These are phyloP conservation scores for Cassiopea xamachana DNA, from an alignment of 30 jellyfish, hydroid and myxozoan species.

Conservation along the genomic window DNA sequence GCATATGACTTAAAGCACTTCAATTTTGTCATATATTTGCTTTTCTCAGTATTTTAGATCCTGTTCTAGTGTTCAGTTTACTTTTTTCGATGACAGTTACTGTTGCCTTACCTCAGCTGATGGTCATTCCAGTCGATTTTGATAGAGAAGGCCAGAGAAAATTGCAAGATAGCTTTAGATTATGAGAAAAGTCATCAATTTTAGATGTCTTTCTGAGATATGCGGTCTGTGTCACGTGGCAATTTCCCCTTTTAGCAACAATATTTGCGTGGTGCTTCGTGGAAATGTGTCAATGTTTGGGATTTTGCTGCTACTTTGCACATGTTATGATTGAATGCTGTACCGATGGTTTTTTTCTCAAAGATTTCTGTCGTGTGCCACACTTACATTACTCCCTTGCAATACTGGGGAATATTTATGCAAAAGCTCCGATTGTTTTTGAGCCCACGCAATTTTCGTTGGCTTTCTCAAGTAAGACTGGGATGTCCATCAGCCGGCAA, in stretches of 20 bases:
- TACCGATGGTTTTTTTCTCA: too few species aligned
- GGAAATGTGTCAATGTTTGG: background rate
- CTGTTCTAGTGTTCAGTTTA: background rate
- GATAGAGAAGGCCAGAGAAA: slow-evolving; percentile 38
- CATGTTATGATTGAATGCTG: too few species aligned
- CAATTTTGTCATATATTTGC: too few species aligned
- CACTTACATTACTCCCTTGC: too few species aligned
- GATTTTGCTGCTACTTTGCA: too few species aligned
- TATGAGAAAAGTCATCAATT: too few species aligned
- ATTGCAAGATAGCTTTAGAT: background rate
- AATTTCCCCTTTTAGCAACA: background rate
- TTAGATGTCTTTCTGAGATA: background rate
- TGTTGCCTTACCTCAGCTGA: slow-evolving; percentile 1
- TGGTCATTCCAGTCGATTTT: slow-evolving; percentile 42
- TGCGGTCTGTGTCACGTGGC: background rate
- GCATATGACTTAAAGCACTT: too few species aligned
- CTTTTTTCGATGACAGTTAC: background rate
- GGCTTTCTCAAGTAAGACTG: slow-evolving; percentile 71
- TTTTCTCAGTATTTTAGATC: background rate
- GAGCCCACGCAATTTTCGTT: background rate
- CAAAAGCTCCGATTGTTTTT: background rate
- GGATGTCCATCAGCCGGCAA: slow-evolving; percentile 69
- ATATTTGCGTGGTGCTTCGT: background rate
- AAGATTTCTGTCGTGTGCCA: too few species aligned
- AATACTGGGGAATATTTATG: background rate